Conservation (phyloP, 2,797 vertebrate species). For the Pteropus rufus region DNA sequence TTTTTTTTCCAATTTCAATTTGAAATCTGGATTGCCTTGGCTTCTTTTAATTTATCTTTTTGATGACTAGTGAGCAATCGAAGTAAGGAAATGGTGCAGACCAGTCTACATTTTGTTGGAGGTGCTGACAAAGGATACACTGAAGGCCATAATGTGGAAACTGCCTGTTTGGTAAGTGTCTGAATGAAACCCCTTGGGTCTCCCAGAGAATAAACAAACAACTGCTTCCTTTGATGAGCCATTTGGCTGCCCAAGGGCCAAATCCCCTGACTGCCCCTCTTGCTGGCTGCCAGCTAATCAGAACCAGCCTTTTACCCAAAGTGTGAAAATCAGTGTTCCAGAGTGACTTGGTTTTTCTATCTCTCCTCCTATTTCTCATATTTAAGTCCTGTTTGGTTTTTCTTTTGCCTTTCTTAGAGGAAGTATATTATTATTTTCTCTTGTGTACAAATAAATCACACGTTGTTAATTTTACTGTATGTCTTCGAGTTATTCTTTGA, state of each 20-base stretch:
- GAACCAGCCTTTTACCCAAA: background rate
- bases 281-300: background rate
- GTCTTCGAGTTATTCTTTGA: background rate
- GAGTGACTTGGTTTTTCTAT: background rate
- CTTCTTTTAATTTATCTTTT: background rate
- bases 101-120: background rate
- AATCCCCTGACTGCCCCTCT: background rate
- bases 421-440: slow-evolving; percentile 6
- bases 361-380: background rate
- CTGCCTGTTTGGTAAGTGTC: background rate
- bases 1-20: background rate
- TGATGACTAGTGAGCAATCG: background rate
- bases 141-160: background rate
- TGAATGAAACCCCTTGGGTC: background rate
- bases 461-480: background rate
- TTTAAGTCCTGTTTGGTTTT: background rate
- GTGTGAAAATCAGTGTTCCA: background rate
- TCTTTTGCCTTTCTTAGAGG: background rate
- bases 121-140: background rate
- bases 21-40: background rate
- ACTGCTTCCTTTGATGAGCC: background rate
- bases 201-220: background rate
- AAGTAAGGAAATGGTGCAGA: background rate
- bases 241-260: background rate
- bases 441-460: background rate